A percentile compares a stretch with the other conserved stretches of the same genome.
phyloP scores from a whole-genome alignment of 2,888 invertebrate genomes.

The Phaonia tiefii region DNA sequence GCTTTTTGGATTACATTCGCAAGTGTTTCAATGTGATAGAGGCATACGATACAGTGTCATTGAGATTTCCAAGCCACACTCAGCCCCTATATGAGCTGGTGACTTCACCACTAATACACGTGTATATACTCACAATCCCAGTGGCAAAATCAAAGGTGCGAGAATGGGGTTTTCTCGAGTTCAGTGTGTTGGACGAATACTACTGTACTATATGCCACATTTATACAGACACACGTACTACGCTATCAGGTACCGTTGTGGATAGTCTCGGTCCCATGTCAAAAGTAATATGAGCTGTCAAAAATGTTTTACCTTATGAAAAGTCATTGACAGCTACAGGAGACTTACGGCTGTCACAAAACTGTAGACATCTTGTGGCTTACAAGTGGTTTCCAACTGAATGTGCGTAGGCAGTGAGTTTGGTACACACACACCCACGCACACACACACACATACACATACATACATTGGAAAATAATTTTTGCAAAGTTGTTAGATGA shows the following conservation, averaged over 20 bases:
- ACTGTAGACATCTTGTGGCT: constrained; percentile 53
- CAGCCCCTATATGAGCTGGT: too few relatives aligned
- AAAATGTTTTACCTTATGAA: constrained; percentile 58
- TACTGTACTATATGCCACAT: background rate
- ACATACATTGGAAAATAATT: too few relatives aligned
- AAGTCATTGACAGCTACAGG: constrained; percentile 62
- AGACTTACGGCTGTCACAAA: constrained; percentile 41
- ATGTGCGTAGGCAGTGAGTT: background rate
- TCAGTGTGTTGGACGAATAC: too few relatives aligned
- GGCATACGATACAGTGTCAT: too few relatives aligned
- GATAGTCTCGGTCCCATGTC: constrained; percentile 59
- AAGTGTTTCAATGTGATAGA: background rate
- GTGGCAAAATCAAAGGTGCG: background rate
- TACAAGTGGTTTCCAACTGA: constrained; percentile 51
- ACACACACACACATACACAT: background rate
- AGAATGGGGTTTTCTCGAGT: too few relatives aligned
- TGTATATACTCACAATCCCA: background rate
- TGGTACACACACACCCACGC: background rate
- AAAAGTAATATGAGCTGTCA: constrained; percentile 66
- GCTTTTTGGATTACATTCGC: constrained; percentile 3
- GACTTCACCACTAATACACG: background rate
- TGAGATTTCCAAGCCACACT: too few relatives aligned
- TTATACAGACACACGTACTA: background rate
- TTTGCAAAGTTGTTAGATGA: background rate
- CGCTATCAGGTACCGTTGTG: constrained; percentile 8